Evolutionary conservation across 2,797 vertebrate species (phyloP).

Genomic region (Notoglanidium macrostoma): DNA sequence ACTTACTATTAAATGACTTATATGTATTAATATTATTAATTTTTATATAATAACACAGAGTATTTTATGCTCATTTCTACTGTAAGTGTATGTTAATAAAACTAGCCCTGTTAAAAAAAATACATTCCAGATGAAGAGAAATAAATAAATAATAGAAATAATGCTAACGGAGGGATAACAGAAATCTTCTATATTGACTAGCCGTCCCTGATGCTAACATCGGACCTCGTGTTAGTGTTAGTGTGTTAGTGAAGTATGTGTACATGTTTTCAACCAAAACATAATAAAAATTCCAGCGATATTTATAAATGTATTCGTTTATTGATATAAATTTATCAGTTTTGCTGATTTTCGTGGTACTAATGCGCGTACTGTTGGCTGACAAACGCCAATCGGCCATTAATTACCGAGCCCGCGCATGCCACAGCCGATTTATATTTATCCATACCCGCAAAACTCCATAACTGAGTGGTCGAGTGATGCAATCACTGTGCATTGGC

Average conservation of each 20-base stretch:
- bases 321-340: no score
- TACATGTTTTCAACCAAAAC: not conserved
- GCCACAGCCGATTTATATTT: not conserved
- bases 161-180: not conserved
- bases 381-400: not conserved
- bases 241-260: not conserved
- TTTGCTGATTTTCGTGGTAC: not conserved
- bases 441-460: not conserved
- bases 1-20: no score
- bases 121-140: not conserved
- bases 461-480: not conserved
- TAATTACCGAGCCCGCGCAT: not conserved
- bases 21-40: not conserved
- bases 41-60: not conserved
- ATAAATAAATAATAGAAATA: not conserved
- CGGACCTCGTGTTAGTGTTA: no score
- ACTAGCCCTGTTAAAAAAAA: not conserved
- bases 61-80: not conserved
- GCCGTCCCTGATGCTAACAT: not conserved
- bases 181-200: not conserved
- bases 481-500: no score
- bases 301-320: not conserved
- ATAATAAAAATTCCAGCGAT: not conserved
- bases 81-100: not conserved
- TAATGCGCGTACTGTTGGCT: not conserved